Evolutionary conservation across 2,113 vertebrate genomes (phyloP).

Genomic region (Lethenteron reissneri): DNA sequence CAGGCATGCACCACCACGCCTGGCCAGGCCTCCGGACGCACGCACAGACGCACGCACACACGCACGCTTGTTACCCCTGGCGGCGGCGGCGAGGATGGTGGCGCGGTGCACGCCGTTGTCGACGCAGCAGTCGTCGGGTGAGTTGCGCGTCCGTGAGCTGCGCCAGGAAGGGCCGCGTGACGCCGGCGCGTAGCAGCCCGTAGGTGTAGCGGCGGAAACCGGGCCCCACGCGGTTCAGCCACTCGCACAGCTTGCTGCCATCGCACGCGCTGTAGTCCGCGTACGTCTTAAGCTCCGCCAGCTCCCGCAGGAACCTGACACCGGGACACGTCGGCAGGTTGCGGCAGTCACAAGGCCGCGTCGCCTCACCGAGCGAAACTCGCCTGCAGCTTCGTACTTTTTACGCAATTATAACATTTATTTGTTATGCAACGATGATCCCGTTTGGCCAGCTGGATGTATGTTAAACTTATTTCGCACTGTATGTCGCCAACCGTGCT

Average conservation of each 20-base stretch:
- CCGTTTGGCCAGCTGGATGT: too few species aligned
- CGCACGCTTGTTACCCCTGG: slow-evolving; percentile 8
- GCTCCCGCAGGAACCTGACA: slow-evolving; percentile 58
- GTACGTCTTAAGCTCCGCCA: slow-evolving; percentile 68
- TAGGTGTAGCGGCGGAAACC: slow-evolving; percentile 87
- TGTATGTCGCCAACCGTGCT: too few species aligned
- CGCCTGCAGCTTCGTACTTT: too few species aligned
- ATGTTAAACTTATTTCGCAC: too few species aligned
- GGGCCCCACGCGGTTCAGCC: slow-evolving; percentile 57
- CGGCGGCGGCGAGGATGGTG: slow-evolving; percentile 38
- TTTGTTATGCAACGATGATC: too few species aligned
- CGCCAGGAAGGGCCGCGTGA: slow-evolving; percentile 43
- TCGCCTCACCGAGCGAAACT: too few species aligned
- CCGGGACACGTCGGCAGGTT: too few species aligned
- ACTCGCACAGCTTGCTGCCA: slow-evolving; percentile 77
- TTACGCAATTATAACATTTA: too few species aligned
- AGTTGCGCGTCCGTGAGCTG: slow-evolving; percentile 67
- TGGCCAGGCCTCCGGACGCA: too few species aligned
- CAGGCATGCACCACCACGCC: too few species aligned
- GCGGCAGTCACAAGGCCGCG: too few species aligned
- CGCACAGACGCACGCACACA: too few species aligned
- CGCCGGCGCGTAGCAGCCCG: slow-evolving; percentile 51
- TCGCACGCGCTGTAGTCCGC: slow-evolving; percentile 83
- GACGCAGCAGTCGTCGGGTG: slow-evolving; percentile 45
- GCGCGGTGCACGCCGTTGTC: slow-evolving; percentile 49